These are phyloP conservation scores for Leptura quadrifasciata DNA, from an alignment of 2,888 invertebrate genomes.

Conservation along the genomic window DNA sequence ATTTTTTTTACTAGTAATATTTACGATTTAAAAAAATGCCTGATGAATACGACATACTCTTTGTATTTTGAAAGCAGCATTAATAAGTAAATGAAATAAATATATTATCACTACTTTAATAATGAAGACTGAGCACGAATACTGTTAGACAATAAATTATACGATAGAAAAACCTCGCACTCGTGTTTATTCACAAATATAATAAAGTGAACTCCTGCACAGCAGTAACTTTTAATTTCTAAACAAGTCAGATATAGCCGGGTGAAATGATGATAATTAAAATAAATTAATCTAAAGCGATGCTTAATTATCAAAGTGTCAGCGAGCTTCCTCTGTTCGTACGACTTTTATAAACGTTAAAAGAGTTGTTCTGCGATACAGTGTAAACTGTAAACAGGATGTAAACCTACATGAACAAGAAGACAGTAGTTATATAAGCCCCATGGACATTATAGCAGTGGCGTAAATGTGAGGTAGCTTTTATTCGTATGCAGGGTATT, in stretches of 20 bases:
- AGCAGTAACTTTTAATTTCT: not conserved
- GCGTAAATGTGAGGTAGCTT: not conserved
- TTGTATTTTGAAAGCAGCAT: too few species aligned
- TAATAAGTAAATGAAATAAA: too few species aligned
- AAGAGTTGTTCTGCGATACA: not conserved
- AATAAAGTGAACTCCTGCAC: not conserved
- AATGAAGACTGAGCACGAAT: too few species aligned
- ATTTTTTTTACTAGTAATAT: too few species aligned
- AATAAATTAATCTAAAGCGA: not conserved
- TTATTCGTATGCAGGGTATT: too few species aligned
- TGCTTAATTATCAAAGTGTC: conserved; percentile 9
- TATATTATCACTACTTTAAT: too few species aligned
- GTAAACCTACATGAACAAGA: conserved; percentile 8
- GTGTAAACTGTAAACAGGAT: conserved; percentile 15
- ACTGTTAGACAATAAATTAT: too few species aligned
- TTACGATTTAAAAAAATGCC: too few species aligned
- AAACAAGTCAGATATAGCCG: not conserved
- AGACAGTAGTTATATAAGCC: not conserved
- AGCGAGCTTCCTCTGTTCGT: conserved; percentile 3
- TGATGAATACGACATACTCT: too few species aligned
- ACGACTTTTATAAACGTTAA: not conserved
- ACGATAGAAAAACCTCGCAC: too few species aligned
- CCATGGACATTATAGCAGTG: not conserved
- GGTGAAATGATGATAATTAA: not conserved
- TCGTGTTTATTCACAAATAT: not conserved